Evolutionary conservation across 2,888 invertebrate genomes (phyloP).

Genomic region (Podotricha telesiphe): DNA sequence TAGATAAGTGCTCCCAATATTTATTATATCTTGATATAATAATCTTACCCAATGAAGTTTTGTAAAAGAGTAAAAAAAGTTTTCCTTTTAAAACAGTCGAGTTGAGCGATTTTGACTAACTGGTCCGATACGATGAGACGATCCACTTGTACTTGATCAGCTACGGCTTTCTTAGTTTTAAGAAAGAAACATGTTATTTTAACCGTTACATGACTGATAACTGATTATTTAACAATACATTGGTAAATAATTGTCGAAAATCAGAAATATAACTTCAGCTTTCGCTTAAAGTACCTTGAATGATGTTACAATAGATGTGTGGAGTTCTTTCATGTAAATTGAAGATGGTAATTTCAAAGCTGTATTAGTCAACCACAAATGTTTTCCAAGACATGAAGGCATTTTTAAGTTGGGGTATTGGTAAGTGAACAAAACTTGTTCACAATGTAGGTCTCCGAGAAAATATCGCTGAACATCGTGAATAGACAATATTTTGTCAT

Average conservation of each 20-base stretch:
- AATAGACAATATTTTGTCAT: constrained; percentile 65
- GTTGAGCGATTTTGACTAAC: constrained; percentile 60
- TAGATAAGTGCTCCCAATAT: background rate
- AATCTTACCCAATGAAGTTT: constrained; percentile 63
- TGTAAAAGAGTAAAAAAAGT: constrained; percentile 60
- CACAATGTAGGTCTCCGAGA: constrained; percentile 65
- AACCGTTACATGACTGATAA: too few relatives aligned
- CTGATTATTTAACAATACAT: too few relatives aligned
- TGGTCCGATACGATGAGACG: constrained; percentile 67
- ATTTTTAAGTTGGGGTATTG: constrained; percentile 69
- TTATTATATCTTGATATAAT: background rate
- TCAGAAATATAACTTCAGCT: background rate
- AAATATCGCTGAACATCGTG: constrained; percentile 71
- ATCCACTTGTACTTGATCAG: constrained; percentile 59
- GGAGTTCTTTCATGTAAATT: constrained; percentile 60
- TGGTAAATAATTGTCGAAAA: background rate
- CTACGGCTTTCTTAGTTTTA: constrained; percentile 62
- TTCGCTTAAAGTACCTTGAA: constrained; percentile 58
- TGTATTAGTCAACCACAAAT: constrained; percentile 63
- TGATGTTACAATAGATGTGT: constrained; percentile 59
- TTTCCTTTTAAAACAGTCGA: constrained; percentile 64
- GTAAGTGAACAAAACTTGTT: constrained; percentile 64
- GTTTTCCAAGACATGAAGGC: constrained; percentile 57
- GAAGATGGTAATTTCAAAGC: constrained; percentile 58
- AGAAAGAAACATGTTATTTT: background rate